These are phyloP conservation scores for Platycheirus albimanus DNA, from an alignment of 2,888 invertebrate genomes.

Conservation along the genomic window DNA sequence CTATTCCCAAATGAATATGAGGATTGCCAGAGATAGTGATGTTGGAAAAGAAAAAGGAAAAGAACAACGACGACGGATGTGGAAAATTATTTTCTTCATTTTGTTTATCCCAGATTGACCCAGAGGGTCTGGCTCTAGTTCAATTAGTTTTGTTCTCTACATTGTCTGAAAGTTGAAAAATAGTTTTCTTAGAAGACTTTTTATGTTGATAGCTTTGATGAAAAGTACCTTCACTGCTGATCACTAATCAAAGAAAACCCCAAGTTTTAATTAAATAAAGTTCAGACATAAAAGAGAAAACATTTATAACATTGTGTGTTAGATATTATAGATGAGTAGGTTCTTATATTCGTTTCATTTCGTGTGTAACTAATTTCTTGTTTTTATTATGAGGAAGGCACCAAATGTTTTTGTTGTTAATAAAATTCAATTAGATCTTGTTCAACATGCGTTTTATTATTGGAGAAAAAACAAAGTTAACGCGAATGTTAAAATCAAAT, in stretches of 20 bases:
- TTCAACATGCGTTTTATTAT: too few relatives aligned
- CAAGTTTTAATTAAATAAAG: constrained; percentile 73
- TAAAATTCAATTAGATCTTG: constrained; percentile 57
- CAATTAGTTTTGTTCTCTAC: constrained; percentile 24
- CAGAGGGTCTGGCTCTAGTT: constrained; percentile 34
- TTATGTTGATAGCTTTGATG: constrained; percentile 49
- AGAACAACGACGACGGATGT: constrained; percentile 45
- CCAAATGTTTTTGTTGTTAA: constrained; percentile 65
- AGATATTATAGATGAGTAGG: constrained; percentile 9
- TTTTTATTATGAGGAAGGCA: constrained; percentile 32
- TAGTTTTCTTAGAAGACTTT: constrained; percentile 54
- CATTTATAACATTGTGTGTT: not conserved
- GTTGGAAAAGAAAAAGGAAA: not conserved
- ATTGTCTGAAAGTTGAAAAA: constrained; percentile 47
- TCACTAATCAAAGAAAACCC: constrained; percentile 68
- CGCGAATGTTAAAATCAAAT: too few relatives aligned
- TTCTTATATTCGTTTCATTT: constrained; percentile 10
- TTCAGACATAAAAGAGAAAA: constrained; percentile 45
- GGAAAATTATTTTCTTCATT: constrained; percentile 54
- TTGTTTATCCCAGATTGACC: constrained; percentile 38
- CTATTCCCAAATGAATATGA: constrained; percentile 68
- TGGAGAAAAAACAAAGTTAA: too few relatives aligned
- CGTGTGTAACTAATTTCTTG: constrained; percentile 27
- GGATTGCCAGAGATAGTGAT: constrained; percentile 21
- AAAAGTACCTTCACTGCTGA: constrained; percentile 35